Conservation (phyloP, 2,888 invertebrate genomes). For the Cantharis rustica region DNA sequence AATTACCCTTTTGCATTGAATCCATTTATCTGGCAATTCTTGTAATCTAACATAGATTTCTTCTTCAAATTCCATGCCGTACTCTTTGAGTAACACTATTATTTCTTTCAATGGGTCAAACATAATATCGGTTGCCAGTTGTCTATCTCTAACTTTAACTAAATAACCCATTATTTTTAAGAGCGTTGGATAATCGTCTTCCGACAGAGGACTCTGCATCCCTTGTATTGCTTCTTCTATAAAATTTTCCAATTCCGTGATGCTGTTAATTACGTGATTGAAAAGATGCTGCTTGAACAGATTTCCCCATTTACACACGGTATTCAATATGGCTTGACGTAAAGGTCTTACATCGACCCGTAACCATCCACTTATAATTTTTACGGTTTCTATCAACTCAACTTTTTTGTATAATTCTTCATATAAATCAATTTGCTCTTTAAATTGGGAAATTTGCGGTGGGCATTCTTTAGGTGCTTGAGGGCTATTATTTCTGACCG, state of each 20-base stretch:
- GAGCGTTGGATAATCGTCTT: slow-evolving; percentile 86
- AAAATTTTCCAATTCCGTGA: slow-evolving; percentile 78
- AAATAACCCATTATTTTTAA: slow-evolving; percentile 84
- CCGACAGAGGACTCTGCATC: slow-evolving; percentile 72
- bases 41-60: slow-evolving; percentile 74
- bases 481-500: slow-evolving; percentile 48
- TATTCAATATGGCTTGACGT: slow-evolving; percentile 80
- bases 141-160: slow-evolving; percentile 76
- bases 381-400: slow-evolving; percentile 66
- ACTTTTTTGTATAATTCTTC: slow-evolving; percentile 79
- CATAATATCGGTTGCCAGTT: slow-evolving; percentile 81
- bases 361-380: slow-evolving; percentile 80
- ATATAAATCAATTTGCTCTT: slow-evolving; percentile 81
- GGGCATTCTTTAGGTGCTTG: slow-evolving; percentile 56
- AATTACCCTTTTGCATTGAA: slow-evolving; percentile 74
- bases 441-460: slow-evolving; percentile 76
- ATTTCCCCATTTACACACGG: slow-evolving; percentile 86
- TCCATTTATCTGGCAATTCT: slow-evolving; percentile 88
- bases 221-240: slow-evolving; percentile 74
- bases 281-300: slow-evolving; percentile 86
- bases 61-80: slow-evolving; percentile 86
- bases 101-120: slow-evolving; percentile 88
- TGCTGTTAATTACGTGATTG: slow-evolving; percentile 76
- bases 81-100: slow-evolving; percentile 81
- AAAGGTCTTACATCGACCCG: slow-evolving; percentile 77